Evolutionary conservation across 2,888 invertebrate species (phyloP), one percentile per base, ranked within the genome.

Genomic region (Ormyrus labotus): DNA sequence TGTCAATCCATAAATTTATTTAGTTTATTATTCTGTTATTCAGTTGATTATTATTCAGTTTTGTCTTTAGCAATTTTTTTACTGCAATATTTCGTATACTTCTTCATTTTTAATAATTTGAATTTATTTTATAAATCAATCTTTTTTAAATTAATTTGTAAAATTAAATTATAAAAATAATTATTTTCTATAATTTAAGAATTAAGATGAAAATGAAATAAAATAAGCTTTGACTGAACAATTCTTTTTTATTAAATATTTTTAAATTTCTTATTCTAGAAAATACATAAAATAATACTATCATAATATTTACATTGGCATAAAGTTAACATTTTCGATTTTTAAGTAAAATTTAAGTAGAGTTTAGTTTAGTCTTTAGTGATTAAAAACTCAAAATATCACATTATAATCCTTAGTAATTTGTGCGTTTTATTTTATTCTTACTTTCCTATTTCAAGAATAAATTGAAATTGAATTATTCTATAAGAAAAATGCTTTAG

Each of bases 321-420:
- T 50, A 58, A 50, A 57, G 6, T 55, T 60, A 11, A 50, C 13
- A 65, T 34, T 13, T 51, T 68, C 8, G 9, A 4, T 76, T 57
- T 68, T 58, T 19, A 71, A 50, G 11, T 34, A 34, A 34, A 34
- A 34, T 34, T 60, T 50, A 58, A 55, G 55, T 68, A 55, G n/a
- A n/a, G 10, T 64, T 45, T 64, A 77, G 63, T 77, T 53, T 64
- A 77, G 63, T 77, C 61, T 77, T 69, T 48, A 10, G 55, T 48
- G 63, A 69, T 55, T 9, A 55, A 9, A 63, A 64, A 6, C 9
- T 11, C 4, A 57, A 64, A 70, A 70, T 70, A 69, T 63, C 47
- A 61, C 47, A 57, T 70, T 64, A 34, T 34, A 0, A 34, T 34
- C 34, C 34, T 34, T 34, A 34, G 34, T 34, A 34, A 34, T 34